Evolutionary conservation across 2,113 vertebrate genomes (phyloP).

Genomic region (Nyctereutes procyonoides): DNA sequence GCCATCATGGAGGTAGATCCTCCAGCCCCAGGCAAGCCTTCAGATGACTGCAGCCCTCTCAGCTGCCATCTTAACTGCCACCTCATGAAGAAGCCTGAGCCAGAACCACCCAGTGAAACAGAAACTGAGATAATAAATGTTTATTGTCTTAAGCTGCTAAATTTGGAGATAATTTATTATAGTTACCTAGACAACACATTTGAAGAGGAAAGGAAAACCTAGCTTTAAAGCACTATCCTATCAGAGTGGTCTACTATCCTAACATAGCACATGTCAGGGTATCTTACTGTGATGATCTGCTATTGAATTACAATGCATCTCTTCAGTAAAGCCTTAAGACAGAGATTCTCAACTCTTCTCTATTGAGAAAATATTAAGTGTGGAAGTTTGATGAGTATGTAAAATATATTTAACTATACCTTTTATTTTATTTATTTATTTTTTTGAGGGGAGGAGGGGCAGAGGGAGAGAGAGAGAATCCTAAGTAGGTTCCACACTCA

Average conservation of each 20-base stretch:
- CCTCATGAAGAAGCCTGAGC: neutral
- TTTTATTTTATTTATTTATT: neutral
- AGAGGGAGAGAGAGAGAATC: neutral
- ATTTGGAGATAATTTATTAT: neutral
- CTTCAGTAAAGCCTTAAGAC: neutral
- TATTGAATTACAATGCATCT: neutral
- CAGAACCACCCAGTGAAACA: neutral
- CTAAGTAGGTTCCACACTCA: neutral
- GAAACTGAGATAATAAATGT: neutral
- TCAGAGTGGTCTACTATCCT: neutral
- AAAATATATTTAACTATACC: neutral
- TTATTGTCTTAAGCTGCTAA: neutral
- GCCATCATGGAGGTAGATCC: neutral
- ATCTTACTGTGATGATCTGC: rapidly evolving
- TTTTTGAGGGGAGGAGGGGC: neutral
- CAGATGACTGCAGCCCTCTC: neutral
- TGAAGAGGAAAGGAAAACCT: neutral
- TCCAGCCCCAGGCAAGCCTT: neutral
- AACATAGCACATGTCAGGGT: neutral
- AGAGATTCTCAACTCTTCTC: neutral
- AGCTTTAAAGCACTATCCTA: neutral
- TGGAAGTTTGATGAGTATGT: neutral
- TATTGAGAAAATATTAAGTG: neutral
- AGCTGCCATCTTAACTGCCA: neutral
- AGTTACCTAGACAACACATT: neutral